Conservation (phyloP, 1,140 invertebrate species). For the Dufourea novaeangliae region DNA sequence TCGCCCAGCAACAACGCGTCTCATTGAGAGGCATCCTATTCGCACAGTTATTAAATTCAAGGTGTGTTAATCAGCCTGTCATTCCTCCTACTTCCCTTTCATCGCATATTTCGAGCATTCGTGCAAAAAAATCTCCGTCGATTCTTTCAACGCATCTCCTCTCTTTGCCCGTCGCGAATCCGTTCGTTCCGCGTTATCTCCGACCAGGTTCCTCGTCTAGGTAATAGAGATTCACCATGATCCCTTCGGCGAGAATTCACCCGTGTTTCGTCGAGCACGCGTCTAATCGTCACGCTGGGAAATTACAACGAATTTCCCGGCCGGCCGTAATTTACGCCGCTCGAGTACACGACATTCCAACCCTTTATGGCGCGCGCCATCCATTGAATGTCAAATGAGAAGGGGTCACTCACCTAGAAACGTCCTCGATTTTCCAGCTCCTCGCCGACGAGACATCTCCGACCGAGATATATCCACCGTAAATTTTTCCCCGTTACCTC, state of each 20-base stretch:
- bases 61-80: no score
- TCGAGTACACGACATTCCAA: slow-evolving; percentile 54
- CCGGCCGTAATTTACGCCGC: slow-evolving; percentile 53
- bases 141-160: no score
- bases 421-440: slow-evolving; percentile 9
- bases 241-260: slow-evolving; percentile 40
- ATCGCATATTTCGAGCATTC: no score
- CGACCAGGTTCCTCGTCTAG: no score
- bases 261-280: slow-evolving; percentile 37
- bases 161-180: no score
- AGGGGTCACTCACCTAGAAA: slow-evolving; percentile 26
- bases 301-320: slow-evolving; percentile 58
- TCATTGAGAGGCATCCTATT: no score
- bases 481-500: neutral
- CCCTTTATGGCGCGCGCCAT: slow-evolving; percentile 41
- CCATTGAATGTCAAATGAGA: slow-evolving; percentile 51
- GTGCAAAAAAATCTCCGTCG: no score
- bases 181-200: no score
- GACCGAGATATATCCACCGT: neutral
- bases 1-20: no score
- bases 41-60: no score
- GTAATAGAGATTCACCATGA: slow-evolving; percentile 34
- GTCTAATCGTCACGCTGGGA: slow-evolving; percentile 58
- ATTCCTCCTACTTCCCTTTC: no score
- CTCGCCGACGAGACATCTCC: slow-evolving; percentile 1